Evolutionary conservation across 2,113 vertebrate genomes (phyloP).

Genomic region (Hippocampus guttulatus): DNA sequence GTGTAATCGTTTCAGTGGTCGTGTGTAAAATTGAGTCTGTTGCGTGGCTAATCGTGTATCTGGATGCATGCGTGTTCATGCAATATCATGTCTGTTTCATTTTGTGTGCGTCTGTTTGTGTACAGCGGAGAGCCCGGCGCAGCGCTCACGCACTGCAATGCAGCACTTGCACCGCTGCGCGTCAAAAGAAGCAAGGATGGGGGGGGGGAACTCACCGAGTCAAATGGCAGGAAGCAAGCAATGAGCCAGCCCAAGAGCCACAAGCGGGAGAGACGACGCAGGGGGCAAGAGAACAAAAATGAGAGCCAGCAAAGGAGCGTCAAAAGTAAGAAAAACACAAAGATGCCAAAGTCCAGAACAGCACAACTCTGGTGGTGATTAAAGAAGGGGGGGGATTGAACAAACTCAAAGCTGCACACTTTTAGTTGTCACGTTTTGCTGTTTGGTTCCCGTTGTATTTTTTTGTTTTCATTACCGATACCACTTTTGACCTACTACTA

Average conservation of each 20-base stretch:
- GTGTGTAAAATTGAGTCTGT: not conserved
- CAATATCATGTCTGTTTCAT: not conserved
- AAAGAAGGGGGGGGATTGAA: conserved; percentile 6
- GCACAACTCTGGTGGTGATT: conserved; percentile 28
- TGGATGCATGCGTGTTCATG: not conserved
- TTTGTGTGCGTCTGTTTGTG: not conserved
- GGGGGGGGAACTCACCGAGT: conserved; percentile 64
- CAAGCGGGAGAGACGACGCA: conserved; percentile 45
- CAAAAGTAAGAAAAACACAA: conserved; percentile 28
- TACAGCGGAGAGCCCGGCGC: conserved; percentile 29
- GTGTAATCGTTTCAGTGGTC: too few relatives aligned
- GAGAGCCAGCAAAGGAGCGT: conserved; percentile 3
- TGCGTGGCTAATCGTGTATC: not conserved
- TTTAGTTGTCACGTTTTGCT: conserved; percentile 25
- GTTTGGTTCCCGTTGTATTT: conserved; percentile 20
- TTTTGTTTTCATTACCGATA: too few relatives aligned
- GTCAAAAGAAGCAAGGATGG: conserved; percentile 44
- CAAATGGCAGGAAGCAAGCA: conserved; percentile 71
- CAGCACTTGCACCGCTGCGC: conserved; percentile 60
- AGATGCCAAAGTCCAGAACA: conserved; percentile 21
- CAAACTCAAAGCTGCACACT: conserved; percentile 48
- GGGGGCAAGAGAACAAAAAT: conserved; percentile 6
- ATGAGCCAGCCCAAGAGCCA: conserved; percentile 68
- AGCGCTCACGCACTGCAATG: conserved; percentile 57
- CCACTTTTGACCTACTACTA: too few relatives aligned